A percentile compares a stretch with the other conserved stretches of the same genome.
These are phyloP conservation scores for Ailurus styani DNA, from an alignment of 2,113 vertebrate species.

Conservation along the genomic window DNA sequence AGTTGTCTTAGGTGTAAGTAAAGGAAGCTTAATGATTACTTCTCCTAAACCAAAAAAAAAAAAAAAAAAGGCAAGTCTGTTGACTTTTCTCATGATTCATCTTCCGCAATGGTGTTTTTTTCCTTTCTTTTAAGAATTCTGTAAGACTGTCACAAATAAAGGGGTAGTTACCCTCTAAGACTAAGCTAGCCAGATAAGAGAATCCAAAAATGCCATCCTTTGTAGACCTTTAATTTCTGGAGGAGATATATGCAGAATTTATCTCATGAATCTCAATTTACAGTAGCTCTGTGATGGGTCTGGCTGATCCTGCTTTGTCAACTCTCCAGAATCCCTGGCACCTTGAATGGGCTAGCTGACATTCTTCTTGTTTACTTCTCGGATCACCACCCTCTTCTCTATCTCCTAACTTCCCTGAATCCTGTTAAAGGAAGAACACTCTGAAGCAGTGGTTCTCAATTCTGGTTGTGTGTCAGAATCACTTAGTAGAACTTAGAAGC, in stretches of 20 bases:
- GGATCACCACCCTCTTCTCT: neutral
- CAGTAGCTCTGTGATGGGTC: neutral
- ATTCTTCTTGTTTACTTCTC: neutral
- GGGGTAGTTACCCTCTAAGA: neutral
- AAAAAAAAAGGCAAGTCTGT: neutral
- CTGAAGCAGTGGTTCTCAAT: neutral
- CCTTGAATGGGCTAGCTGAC: neutral
- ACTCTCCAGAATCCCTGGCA: neutral
- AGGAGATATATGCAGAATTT: neutral
- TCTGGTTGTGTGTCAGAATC: neutral
- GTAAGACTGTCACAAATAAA: neutral
- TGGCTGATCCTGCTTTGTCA: neutral
- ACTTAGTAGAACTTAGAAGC: neutral
- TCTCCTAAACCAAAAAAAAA: neutral
- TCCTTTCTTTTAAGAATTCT: neutral
- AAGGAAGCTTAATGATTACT: constrained; percentile 39
- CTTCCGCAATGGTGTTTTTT: neutral
- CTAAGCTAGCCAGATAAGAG: neutral
- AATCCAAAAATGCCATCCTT: neutral
- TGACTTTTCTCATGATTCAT: constrained; percentile 11
- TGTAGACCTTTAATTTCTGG: neutral
- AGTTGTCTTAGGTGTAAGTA: constrained; percentile 33
- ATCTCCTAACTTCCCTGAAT: neutral
- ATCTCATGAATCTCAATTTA: neutral
- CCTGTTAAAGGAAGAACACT: neutral